phyloP scores from a whole-genome alignment of 2,797 vertebrate genomes.

The Poecilia wingei region DNA sequence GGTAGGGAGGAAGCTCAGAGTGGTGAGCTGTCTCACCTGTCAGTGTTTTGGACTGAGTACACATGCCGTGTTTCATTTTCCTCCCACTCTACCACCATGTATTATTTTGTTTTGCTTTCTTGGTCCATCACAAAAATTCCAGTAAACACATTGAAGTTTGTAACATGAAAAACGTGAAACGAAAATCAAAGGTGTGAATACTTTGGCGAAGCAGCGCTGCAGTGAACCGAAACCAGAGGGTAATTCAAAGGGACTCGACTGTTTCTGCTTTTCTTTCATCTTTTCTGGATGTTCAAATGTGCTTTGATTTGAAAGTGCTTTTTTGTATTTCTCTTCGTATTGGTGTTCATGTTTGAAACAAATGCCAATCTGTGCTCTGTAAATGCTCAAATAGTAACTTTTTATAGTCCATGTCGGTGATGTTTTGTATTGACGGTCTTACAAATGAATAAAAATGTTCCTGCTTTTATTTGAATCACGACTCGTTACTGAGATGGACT shows the following conservation, averaged over 20 bases:
- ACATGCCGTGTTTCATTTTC: background rate
- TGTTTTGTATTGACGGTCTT: conserved; percentile 34
- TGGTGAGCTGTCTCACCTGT: background rate
- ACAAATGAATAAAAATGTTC: conserved; percentile 36
- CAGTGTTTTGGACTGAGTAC: background rate
- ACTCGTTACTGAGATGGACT: background rate
- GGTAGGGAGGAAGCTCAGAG: background rate
- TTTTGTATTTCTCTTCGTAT: conserved; percentile 77
- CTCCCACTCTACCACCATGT: background rate
- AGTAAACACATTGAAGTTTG: background rate
- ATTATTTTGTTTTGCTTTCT: background rate
- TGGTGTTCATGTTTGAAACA: conserved; percentile 80
- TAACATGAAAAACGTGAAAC: background rate
- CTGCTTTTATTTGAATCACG: conserved; percentile 16
- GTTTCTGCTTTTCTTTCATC: conserved; percentile 60
- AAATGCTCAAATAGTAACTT: conserved; percentile 44
- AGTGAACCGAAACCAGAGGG: background rate
- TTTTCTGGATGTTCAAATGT: conserved; percentile 68
- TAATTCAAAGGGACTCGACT: conserved; percentile 53
- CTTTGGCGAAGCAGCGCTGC: background rate
- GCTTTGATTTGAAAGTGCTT: conserved; percentile 76
- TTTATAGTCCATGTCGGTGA: conserved; percentile 30
- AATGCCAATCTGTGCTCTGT: conserved; percentile 75
- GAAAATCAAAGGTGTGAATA: background rate
- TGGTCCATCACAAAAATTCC: background rate